Evolutionary conservation across 2,888 invertebrate species (phyloP), one percentile per base, ranked within the genome.

Genomic region (Macrophya annulata): DNA sequence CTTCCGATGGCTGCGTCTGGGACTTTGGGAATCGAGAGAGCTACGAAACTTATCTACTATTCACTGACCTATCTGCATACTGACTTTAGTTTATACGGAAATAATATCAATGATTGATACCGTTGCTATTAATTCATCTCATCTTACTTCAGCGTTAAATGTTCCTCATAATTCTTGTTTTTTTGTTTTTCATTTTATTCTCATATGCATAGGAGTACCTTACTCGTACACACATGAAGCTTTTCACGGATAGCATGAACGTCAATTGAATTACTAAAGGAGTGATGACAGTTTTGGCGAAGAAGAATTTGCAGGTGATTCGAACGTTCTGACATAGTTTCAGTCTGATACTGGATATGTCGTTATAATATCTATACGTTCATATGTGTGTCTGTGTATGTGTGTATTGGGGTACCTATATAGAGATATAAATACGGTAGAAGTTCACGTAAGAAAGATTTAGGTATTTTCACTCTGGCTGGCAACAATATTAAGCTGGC

Each of bases 401-500:
- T n/a, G n/a, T n/a, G n/a, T n/a, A n/a, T n/a, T n/a, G 31, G 31
- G 31, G 31, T 31, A 31, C 31, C 10, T 62, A 62, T 37, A 77
- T 77, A 77, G 25, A 81, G 81, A 59, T 59, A 81, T 40, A 81
- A 77, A 55, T 77, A 55, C 51, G 77, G 77, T 55, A 55, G 48
- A 55, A 77, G 68, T 83, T 83, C 83, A 81, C 81, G 71, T 85
- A 85, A 85, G 85, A 85, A 85, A 85, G 85, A 85, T 85, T 85
- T 85, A 85, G 85, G 85, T 85, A 85, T 85, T 85, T 82, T 85
- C 85, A 85, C 85, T 81, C 85, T 51, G 85, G 85, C 85, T 85
- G 85, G 85, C 85, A 85, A 85, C 85, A 85, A 85, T 85, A 85
- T 85, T 85, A 85, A 85, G 85, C 85, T 71, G 85, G 79, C 85